Conservation (phyloP, 2,888 invertebrate genomes). For the Cantharis flavilabris region DNA sequence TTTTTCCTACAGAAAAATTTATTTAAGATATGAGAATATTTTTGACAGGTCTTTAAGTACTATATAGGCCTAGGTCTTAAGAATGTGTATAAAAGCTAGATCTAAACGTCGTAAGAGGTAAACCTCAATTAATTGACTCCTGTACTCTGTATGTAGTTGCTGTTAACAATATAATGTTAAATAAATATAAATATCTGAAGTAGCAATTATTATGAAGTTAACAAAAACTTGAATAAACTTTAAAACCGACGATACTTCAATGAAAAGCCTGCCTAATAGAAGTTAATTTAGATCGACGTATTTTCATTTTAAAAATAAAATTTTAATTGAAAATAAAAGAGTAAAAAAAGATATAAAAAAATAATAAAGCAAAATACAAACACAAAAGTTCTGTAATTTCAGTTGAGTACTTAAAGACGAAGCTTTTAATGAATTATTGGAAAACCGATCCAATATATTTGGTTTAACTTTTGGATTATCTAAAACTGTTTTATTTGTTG, state of each 20-base stretch:
- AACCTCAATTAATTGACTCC: too few species aligned
- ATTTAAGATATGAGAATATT: too few species aligned
- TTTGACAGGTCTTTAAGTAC: too few species aligned
- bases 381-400: not conserved
- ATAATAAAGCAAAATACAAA: not conserved
- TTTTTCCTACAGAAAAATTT: too few species aligned
- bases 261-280: not conserved
- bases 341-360: not conserved
- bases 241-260: not conserved
- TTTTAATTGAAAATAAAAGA: not conserved
- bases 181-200: too few species aligned
- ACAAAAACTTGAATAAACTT: not conserved
- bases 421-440: not conserved
- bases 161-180: too few species aligned
- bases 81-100: too few species aligned
- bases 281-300: not conserved
- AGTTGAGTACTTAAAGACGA: not conserved
- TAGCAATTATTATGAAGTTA: not conserved
- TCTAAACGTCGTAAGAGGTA: too few species aligned
- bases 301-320: not conserved
- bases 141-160: too few species aligned
- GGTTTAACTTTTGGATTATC: not conserved
- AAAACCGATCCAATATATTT: not conserved
- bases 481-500: not conserved
- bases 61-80: too few species aligned